These are phyloP conservation scores for Metaphire vulgaris DNA, from an alignment of 1,140 invertebrate species.

Conservation along the genomic window DNA sequence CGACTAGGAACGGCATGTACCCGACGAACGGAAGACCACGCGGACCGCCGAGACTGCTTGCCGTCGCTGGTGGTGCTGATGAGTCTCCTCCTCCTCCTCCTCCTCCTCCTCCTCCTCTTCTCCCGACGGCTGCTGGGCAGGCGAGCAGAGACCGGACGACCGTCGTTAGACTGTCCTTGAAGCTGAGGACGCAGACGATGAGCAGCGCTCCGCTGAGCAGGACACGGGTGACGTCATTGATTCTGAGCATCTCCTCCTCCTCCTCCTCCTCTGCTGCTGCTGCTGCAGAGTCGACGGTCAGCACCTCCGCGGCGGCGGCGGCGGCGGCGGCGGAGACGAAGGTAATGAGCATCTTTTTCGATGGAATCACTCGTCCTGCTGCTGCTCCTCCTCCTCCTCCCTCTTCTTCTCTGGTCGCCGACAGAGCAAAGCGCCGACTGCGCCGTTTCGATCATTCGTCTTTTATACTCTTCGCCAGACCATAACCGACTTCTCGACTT, in stretches of 20 bases:
- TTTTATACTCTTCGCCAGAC: neutral
- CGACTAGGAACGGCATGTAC: neutral
- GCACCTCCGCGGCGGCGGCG: neutral
- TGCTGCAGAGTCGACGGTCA: too few relatives aligned
- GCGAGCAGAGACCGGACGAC: neutral
- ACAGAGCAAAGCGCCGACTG: neutral
- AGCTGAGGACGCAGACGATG: too few relatives aligned
- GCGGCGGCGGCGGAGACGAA: neutral
- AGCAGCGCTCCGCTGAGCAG: neutral
- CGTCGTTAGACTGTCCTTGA: too few relatives aligned
- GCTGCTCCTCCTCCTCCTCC: neutral
- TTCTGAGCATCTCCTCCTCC: neutral
- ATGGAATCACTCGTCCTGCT: too few relatives aligned
- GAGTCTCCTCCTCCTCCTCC: neutral
- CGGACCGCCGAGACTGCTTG: neutral
- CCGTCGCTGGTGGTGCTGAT: too few relatives aligned
- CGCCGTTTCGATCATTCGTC: neutral
- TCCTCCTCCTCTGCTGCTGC: too few relatives aligned
- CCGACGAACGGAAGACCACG: neutral
- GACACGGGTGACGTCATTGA: neutral
- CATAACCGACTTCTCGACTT: neutral
- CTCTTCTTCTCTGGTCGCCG: neutral
- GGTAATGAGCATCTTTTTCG: neutral
- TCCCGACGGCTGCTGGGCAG: neutral
- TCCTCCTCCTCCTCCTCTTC: neutral